A percentile compares a stretch with the other conserved stretches of the same genome.
Evolutionary conservation across 1,140 invertebrate genomes (phyloP).

Genomic region (Drosophila bocqueti): DNA sequence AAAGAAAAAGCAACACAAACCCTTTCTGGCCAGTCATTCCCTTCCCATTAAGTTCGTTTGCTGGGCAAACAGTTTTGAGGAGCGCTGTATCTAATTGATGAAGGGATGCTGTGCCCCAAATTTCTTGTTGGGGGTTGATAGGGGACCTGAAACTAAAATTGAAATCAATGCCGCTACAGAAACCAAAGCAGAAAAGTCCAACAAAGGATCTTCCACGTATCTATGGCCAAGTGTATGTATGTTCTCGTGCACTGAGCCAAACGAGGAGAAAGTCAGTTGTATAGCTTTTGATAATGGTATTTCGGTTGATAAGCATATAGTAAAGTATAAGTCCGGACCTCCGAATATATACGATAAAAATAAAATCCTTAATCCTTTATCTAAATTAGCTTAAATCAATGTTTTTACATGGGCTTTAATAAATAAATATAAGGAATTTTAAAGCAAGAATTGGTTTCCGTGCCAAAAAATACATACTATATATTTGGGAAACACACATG

Average conservation of each 20-base stretch:
- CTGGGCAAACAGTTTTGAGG: constrained; percentile 43
- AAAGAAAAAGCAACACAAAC: constrained; percentile 4
- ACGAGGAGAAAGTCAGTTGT: not conserved
- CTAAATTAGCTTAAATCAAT: not conserved
- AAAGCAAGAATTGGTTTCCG: not conserved
- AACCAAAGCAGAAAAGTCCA: constrained; percentile 6
- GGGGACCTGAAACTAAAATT: constrained; percentile 33
- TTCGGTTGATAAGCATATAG: not conserved
- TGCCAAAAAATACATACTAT: not conserved
- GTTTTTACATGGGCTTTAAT: not conserved
- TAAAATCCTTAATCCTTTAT: not conserved
- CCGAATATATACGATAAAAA: not conserved
- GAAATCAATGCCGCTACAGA: constrained; percentile 60
- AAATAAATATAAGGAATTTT: not conserved
- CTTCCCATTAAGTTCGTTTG: constrained; percentile 16
- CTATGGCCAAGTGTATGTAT: not conserved
- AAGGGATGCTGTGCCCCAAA: constrained; percentile 20
- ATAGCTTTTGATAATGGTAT: not conserved
- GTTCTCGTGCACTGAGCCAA: not conserved
- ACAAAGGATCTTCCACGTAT: constrained; percentile 7
- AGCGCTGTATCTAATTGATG: constrained; percentile 52
- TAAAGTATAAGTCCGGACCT: not conserved
- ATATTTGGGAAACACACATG: not conserved
- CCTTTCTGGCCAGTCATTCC: constrained; percentile 34
- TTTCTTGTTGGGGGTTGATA: not conserved